These are phyloP conservation scores for Euwallacea similis DNA, from an alignment of 1,140 invertebrate genomes.

Conservation along the genomic window DNA sequence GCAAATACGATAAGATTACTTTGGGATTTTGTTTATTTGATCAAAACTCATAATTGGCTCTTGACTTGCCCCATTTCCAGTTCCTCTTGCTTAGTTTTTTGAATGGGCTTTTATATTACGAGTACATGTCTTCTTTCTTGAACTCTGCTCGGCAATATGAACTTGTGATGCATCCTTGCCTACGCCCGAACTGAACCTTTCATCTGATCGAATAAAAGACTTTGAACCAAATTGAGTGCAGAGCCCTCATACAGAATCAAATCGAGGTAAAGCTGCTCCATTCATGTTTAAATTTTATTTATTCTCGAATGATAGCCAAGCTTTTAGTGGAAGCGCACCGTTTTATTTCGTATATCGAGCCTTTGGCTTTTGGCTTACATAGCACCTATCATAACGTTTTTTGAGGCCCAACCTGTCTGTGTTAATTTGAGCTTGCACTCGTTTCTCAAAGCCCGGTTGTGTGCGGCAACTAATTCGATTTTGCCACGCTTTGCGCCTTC, in stretches of 20 bases:
- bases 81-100: too few relatives aligned
- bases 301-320: not conserved
- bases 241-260: not conserved
- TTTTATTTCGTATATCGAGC: too few relatives aligned
- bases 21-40: too few relatives aligned
- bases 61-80: too few relatives aligned
- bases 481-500: conserved; percentile 20
- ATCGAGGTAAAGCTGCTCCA: not conserved
- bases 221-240: not conserved
- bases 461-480: conserved; percentile 15
- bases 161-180: not conserved
- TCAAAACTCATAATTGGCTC: too few relatives aligned
- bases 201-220: too few relatives aligned
- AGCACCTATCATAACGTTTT: not conserved
- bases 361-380: too few relatives aligned
- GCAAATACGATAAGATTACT: too few relatives aligned
- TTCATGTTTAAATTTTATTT: not conserved
- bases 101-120: too few relatives aligned
- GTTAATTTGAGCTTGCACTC: conserved; percentile 16
- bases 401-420: not conserved
- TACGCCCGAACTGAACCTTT: not conserved
- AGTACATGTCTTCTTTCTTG: not conserved
- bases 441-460: conserved; percentile 12
- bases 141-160: not conserved
- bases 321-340: not conserved